Percentiles rank a stretch among this genome's conserved stretches.
Conservation (phyloP, 2,888 invertebrate genomes). For the Phoronis australis region DNA sequence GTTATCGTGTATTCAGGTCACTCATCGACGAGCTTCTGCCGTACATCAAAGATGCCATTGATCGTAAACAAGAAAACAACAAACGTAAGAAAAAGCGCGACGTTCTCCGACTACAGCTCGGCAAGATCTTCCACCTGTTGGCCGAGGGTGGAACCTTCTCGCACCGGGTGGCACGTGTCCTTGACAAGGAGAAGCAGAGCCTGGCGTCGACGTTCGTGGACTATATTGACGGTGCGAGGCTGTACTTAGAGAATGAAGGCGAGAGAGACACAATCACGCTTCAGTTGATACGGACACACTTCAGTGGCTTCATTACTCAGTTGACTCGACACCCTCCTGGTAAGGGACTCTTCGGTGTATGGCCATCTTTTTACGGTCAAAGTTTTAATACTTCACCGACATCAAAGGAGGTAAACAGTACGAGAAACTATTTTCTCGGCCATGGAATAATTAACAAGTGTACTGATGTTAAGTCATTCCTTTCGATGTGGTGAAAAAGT, state of each 20-base stretch:
- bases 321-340: slow-evolving; percentile 89
- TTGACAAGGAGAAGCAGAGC: slow-evolving; percentile 77
- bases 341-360: slow-evolving; percentile 49
- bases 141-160: slow-evolving; percentile 62
- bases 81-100: slow-evolving; percentile 84
- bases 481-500: not conserved
- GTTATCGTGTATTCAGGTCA: too few species aligned
- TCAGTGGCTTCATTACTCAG: slow-evolving; percentile 88
- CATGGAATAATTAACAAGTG: not conserved
- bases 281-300: slow-evolving; percentile 84
- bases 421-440: too few species aligned
- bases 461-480: too few species aligned
- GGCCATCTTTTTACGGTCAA: not conserved
- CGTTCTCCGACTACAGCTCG: slow-evolving; percentile 82
- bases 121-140: slow-evolving; percentile 82
- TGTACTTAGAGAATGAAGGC: slow-evolving; percentile 85
- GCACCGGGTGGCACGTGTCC: slow-evolving; percentile 56
- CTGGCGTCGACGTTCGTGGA: slow-evolving; percentile 83
- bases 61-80: slow-evolving; percentile 96
- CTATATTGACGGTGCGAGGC: slow-evolving; percentile 88
- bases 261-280: slow-evolving; percentile 83
- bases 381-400: not conserved
- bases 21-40: slow-evolving; percentile 91
- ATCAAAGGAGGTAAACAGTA: not conserved
- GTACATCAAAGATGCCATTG: slow-evolving; percentile 90